Percentiles rank a stretch among this genome's conserved stretches.
phyloP scores from a whole-genome alignment of 1,140 invertebrate genomes.

The Drosophila burlai region DNA sequence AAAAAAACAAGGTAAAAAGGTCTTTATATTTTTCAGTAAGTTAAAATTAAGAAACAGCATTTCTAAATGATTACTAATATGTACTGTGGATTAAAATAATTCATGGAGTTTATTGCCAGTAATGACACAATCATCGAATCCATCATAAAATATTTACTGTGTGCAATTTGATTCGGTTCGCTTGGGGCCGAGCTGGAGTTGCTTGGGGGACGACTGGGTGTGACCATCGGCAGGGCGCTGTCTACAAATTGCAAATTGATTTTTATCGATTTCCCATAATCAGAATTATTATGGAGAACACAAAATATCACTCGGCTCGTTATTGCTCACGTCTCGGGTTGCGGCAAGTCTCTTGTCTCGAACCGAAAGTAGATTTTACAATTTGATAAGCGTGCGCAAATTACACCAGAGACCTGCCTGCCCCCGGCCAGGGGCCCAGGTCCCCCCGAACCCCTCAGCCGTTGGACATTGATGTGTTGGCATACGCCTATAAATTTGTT shows the following conservation, averaged over 20 bases:
- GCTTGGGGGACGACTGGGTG: slow-evolving; percentile 48
- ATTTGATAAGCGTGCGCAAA: slow-evolving; percentile 80
- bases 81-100: not conserved
- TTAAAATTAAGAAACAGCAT: too few relatives aligned
- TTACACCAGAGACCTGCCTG: slow-evolving; percentile 76
- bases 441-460: not conserved
- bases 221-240: slow-evolving; percentile 49
- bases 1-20: too few relatives aligned
- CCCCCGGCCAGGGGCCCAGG: slow-evolving; percentile 19
- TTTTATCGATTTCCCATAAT: slow-evolving; percentile 80
- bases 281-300: slow-evolving; percentile 76
- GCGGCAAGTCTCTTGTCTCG: slow-evolving; percentile 49
- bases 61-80: not conserved
- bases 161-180: slow-evolving; percentile 18
- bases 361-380: slow-evolving; percentile 81
- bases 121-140: not conserved
- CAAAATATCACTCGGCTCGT: slow-evolving; percentile 75
- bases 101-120: not conserved
- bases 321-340: slow-evolving; percentile 74
- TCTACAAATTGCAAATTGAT: slow-evolving; percentile 82
- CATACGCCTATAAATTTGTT: slow-evolving; percentile 79
- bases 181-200: slow-evolving; percentile 12
- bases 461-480: slow-evolving; percentile 72
- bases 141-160: slow-evolving; percentile 13
- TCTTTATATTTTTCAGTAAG: too few relatives aligned